Evolutionary conservation across 2,888 invertebrate genomes (phyloP).

Genomic region (Zhuqinia jingwanae): DNA sequence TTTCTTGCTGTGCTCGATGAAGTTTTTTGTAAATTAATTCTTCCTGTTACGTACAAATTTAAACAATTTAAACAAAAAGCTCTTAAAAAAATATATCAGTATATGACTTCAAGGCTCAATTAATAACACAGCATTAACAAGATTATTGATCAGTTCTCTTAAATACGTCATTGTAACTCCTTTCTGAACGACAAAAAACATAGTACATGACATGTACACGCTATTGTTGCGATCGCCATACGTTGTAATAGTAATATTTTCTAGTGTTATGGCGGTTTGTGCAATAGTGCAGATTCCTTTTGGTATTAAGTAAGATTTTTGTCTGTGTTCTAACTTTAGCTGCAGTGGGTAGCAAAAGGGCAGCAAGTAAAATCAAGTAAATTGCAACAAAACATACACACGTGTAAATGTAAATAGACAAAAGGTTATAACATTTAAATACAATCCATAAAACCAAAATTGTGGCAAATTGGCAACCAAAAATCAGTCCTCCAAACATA

Average conservation of each 20-base stretch:
- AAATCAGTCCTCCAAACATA: neutral
- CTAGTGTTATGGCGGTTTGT: neutral
- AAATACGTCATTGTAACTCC: conserved; percentile 4
- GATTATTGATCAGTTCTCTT: neutral
- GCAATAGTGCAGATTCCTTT: conserved; percentile 20
- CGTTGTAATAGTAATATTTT: conserved; percentile 24
- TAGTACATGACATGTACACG: neutral
- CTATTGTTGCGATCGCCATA: conserved; percentile 28
- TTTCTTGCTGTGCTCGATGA: no score
- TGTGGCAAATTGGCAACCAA: neutral
- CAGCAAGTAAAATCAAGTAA: neutral
- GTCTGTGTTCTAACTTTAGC: neutral
- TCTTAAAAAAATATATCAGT: no score
- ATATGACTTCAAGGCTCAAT: conserved; percentile 10
- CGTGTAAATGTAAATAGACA: neutral
- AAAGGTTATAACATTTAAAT: neutral
- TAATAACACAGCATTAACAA: conserved; percentile 6
- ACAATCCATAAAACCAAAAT: conserved; percentile 2
- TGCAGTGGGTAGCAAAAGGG: neutral
- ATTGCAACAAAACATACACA: neutral
- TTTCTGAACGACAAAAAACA: conserved; percentile 1
- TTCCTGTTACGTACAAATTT: no score
- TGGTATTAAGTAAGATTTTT: neutral
- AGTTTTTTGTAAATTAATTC: no score
- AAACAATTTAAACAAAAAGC: no score